Conservation (phyloP, 2,888 invertebrate species). For the Netelia melanura region DNA sequence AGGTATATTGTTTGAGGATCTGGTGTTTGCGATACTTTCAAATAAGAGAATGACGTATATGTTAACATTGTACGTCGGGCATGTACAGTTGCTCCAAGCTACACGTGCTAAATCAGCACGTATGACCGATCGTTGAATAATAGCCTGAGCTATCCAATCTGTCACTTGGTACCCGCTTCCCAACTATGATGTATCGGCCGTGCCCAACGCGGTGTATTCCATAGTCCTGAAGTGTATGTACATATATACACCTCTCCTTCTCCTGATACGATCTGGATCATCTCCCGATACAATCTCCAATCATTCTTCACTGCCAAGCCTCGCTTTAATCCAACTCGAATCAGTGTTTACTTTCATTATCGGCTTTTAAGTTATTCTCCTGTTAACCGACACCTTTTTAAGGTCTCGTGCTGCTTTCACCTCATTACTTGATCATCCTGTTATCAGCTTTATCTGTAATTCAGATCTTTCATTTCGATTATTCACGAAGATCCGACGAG, state of each 20-base stretch:
- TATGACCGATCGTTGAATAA: constrained; percentile 76
- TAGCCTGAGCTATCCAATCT: constrained; percentile 75
- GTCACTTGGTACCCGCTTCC: constrained; percentile 76
- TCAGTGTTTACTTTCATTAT: background rate
- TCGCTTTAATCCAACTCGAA: constrained; percentile 59
- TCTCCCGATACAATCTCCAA: constrained; percentile 42
- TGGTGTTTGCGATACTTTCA: no score
- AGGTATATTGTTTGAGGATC: no score
- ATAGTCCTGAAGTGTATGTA: no score
- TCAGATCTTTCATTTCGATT: no score
- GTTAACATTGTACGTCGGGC: no score
- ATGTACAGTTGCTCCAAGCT: no score
- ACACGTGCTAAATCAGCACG: constrained; percentile 50
- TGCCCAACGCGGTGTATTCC: constrained; percentile 34
- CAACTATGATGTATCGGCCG: constrained; percentile 76
- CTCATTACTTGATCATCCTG: no score
- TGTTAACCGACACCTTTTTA: background rate
- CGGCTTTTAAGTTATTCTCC: background rate
- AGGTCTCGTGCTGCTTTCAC: background rate
- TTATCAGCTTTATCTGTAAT: no score
- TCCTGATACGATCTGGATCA: constrained; percentile 59
- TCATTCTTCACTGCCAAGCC: constrained; percentile 33
- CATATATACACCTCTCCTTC: constrained; percentile 32
- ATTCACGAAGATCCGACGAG: no score
- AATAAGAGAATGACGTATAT: no score